Percentiles rank a stretch among this genome's conserved stretches.
Conservation (phyloP, 1,140 invertebrate genomes). For the Mizuhopecten yessoensis region DNA sequence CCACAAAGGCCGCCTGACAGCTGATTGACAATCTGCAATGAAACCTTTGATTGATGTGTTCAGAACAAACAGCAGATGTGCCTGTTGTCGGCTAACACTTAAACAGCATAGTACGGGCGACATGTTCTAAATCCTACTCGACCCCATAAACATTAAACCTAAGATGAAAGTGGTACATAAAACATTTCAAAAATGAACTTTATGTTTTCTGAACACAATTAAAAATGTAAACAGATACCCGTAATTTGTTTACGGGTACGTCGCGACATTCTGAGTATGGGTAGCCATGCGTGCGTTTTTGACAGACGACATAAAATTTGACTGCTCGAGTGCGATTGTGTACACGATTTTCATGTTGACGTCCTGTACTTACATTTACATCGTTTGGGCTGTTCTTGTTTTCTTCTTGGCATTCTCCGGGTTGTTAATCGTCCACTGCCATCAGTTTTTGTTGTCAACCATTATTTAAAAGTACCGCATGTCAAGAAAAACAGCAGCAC, state of each 20-base stretch:
- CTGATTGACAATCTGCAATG: slow-evolving; percentile 82
- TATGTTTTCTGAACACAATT: slow-evolving; percentile 29
- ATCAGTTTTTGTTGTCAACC: slow-evolving; percentile 62
- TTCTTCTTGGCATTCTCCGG: slow-evolving; percentile 86
- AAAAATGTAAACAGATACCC: slow-evolving; percentile 65
- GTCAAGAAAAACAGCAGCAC: slow-evolving; percentile 59
- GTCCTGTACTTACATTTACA: slow-evolving; percentile 86
- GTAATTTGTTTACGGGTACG: slow-evolving; percentile 63
- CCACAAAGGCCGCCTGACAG: slow-evolving; percentile 81
- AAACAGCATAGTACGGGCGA: slow-evolving; percentile 51
- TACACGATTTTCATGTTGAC: slow-evolving; percentile 25
- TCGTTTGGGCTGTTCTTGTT: slow-evolving; percentile 87
- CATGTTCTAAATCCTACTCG: slow-evolving; percentile 59
- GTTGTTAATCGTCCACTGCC: slow-evolving; percentile 66
- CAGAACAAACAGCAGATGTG: slow-evolving; percentile 81
- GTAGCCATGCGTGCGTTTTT: slow-evolving; percentile 47
- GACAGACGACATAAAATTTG: slow-evolving; percentile 62
- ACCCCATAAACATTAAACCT: slow-evolving; percentile 48
- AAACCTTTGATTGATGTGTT: slow-evolving; percentile 82
- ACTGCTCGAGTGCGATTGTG: slow-evolving; percentile 8
- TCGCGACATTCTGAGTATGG: slow-evolving; percentile 53
- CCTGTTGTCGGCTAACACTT: slow-evolving; percentile 51
- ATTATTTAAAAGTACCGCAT: slow-evolving; percentile 72
- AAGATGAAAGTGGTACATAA: slow-evolving; percentile 43
- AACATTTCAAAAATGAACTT: slow-evolving; percentile 42